A percentile compares a stretch with the other conserved stretches of the same genome.
These are phyloP conservation scores for Tineola bisselliella DNA, from an alignment of 2,888 invertebrate species.

Conservation along the genomic window DNA sequence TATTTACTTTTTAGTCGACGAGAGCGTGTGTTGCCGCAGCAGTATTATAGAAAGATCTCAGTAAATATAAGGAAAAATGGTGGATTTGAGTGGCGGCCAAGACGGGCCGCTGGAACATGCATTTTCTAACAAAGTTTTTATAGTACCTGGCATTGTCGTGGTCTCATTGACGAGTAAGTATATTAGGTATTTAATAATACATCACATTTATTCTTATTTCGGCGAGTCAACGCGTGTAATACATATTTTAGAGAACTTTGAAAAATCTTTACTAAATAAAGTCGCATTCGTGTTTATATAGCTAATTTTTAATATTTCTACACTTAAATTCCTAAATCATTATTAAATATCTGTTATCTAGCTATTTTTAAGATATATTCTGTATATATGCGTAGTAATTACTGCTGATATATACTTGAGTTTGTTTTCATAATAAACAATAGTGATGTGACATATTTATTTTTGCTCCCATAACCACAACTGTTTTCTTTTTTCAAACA, in stretches of 20 bases:
- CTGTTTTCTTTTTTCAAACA: too few relatives aligned
- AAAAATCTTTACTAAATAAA: too few relatives aligned
- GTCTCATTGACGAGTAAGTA: constrained; percentile 79
- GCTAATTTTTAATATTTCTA: too few relatives aligned
- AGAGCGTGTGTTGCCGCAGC: neutral
- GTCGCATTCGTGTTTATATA: too few relatives aligned
- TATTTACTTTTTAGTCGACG: neutral
- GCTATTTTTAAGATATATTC: too few relatives aligned
- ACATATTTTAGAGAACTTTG: neutral
- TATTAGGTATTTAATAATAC: neutral
- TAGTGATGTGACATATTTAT: too few relatives aligned
- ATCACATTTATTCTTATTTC: neutral
- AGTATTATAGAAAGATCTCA: constrained; percentile 9
- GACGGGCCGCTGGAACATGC: constrained; percentile 87
- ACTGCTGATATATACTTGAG: neutral
- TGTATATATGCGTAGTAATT: too few relatives aligned
- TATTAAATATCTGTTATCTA: too few relatives aligned
- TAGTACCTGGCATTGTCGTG: constrained; percentile 84
- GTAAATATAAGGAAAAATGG: constrained; percentile 68
- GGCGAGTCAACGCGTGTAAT: neutral
- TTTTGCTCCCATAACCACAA: too few relatives aligned
- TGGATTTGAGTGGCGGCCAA: constrained; percentile 81
- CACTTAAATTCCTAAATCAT: too few relatives aligned
- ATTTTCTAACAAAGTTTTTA: constrained; percentile 88
- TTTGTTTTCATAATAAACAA: neutral